Evolutionary conservation across 2,888 invertebrate species (phyloP), one percentile per base, ranked within the genome.

Genomic region (Sylvicola fuscatus): DNA sequence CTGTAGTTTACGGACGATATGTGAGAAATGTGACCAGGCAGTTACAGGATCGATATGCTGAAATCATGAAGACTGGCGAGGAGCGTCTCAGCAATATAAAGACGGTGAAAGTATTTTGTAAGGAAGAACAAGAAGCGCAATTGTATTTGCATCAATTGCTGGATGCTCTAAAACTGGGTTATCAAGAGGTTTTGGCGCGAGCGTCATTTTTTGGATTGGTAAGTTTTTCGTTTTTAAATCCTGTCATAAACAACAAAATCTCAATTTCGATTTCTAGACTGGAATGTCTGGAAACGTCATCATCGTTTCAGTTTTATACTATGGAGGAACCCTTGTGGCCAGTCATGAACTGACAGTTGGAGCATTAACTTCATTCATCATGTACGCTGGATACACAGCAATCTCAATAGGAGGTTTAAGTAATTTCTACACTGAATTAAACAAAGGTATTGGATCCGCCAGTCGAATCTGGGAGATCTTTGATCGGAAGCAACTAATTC

Each of bases 341-440:
- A 71, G 76, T 2, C 70, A 81, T 31, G 63, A 74, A 14, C 59
- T 86, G 38, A 73, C 78, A 0, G 79, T 92, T 11, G 93, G 95
- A 4, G 79, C 81, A 42, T 64, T 97, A 13, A 92, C 93, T 0
- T 82, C 95, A 1, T 97, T 97, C 58, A 65, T 97, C 10, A 58
- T 97, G 11, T 97, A 97, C 50, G 92, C 95, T 0, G 89, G 82
- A 0, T 93, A 92, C 48, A 83, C 90, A 12, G 90, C 89, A 10
- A 70, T 92, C 21, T 87, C 92, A 28, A 71, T 93, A 28, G 78
- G 80, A 33, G 89, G 90, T 10, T 53, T 95, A n/a, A 82, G 84
- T 33, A 80, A 76, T 44, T 93, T 93, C 56, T 97, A 93, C 53
- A 78, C 89, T 0, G 93, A 95, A 50, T 54, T 95, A 41, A 95